Evolutionary conservation across 2,113 vertebrate species (phyloP).

Genomic region (Hippopotamus amphibius): DNA sequence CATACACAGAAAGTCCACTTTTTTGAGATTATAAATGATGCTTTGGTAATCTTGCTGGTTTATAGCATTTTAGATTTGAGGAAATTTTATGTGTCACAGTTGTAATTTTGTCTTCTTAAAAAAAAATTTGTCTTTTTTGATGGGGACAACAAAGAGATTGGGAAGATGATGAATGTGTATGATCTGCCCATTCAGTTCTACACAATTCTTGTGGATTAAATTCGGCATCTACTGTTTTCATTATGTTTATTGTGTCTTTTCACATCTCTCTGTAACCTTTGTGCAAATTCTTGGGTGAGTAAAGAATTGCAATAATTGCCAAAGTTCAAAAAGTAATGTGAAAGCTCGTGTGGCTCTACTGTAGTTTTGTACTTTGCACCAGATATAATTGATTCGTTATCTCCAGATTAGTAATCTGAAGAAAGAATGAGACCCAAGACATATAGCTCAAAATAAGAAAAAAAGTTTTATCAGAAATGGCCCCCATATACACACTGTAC

Average conservation of each 20-base stretch:
- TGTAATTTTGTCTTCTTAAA: constrained; percentile 36
- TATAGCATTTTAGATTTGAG: constrained; percentile 43
- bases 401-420: not conserved
- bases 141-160: not conserved
- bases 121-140: not conserved
- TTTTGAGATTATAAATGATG: constrained; percentile 45
- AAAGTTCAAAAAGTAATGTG: constrained; percentile 6
- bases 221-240: not conserved
- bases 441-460: not conserved
- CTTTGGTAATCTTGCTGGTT: not conserved
- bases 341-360: not conserved
- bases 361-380: not conserved
- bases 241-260: not conserved
- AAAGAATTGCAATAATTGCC: not conserved
- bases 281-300: constrained; percentile 15
- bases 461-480: constrained; percentile 55
- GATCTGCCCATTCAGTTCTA: not conserved
- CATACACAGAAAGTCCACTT: not conserved
- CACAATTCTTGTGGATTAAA: not conserved
- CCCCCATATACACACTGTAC: not conserved
- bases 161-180: not conserved
- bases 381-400: constrained; percentile 4
- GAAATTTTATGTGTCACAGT: not conserved
- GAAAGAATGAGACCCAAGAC: constrained; percentile 7
- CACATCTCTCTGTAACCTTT: not conserved